Percentiles rank a stretch among this genome's conserved stretches.
These are phyloP conservation scores for Zaprionus vittiger DNA, from an alignment of 1,140 invertebrate species.

Conservation along the genomic window DNA sequence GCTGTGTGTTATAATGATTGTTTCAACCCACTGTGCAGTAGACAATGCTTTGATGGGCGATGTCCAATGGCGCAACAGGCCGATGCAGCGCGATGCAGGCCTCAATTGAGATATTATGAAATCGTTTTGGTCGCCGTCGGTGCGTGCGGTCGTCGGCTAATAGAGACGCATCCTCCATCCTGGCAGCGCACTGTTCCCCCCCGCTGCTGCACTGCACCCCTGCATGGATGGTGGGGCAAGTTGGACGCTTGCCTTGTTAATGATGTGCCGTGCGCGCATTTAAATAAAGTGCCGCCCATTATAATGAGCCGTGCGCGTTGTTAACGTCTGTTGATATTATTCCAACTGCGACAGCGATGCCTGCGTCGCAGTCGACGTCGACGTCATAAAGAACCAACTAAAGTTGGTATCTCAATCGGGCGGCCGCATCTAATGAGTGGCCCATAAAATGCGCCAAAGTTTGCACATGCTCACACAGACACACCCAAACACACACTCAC, in stretches of 20 bases:
- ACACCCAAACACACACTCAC: background rate
- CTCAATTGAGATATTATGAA: constrained; percentile 80
- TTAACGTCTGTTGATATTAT: constrained; percentile 56
- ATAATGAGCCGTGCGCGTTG: constrained; percentile 68
- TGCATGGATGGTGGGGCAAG: constrained; percentile 1
- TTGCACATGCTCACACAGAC: constrained; percentile 47
- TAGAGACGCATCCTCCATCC: constrained; percentile 69
- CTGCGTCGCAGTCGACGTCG: constrained; percentile 24
- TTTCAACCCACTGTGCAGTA: constrained; percentile 25
- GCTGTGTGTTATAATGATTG: too few species aligned
- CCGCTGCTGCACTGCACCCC: background rate
- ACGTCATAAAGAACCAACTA: constrained; percentile 73
- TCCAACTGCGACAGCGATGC: constrained; percentile 25
- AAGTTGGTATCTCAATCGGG: constrained; percentile 36
- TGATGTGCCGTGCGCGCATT: constrained; percentile 79
- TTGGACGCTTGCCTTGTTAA: constrained; percentile 73
- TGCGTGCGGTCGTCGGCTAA: constrained; percentile 72
- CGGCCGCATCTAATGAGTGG: constrained; percentile 68
- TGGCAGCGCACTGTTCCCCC: constrained; percentile 6
- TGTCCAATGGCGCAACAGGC: constrained; percentile 47
- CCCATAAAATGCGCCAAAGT: constrained; percentile 76
- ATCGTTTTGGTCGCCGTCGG: constrained; percentile 57
- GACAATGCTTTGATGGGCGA: constrained; percentile 37
- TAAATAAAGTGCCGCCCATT: constrained; percentile 81
- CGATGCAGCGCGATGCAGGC: constrained; percentile 31